Conservation (phyloP, 2,113 vertebrate species). For the Arenaria interpres region DNA sequence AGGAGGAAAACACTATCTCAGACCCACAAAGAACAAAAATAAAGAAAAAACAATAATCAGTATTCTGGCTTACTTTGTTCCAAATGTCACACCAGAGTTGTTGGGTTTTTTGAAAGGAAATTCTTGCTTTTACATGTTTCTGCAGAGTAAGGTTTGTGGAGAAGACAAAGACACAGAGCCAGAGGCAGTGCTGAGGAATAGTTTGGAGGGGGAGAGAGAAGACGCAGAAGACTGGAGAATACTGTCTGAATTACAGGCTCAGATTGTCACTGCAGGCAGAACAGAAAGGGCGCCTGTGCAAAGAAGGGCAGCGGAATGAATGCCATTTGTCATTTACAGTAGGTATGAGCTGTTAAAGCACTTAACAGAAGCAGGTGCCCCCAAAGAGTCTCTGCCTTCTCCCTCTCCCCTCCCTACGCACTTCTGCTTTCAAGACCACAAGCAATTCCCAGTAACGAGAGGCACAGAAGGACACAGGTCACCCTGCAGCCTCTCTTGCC, state of each 20-base stretch:
- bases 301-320: not conserved
- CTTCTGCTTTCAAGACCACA: not conserved
- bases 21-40: not conserved
- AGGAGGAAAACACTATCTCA: not conserved
- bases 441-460: not conserved
- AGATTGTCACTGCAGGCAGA: not conserved
- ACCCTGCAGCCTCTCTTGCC: not conserved
- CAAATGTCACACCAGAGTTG: too few species aligned
- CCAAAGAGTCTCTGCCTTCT: not conserved
- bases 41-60: not conserved
- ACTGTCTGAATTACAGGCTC: not conserved
- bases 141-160: not conserved
- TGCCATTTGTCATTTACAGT: too few species aligned
- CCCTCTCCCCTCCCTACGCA: rapidly evolving
- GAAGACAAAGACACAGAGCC: not conserved
- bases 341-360: not conserved
- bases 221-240: not conserved
- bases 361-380: not conserved
- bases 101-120: not conserved
- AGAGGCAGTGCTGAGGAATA: not conserved
- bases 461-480: not conserved
- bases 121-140: not conserved
- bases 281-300: not conserved
- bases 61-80: not conserved
- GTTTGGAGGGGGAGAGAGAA: not conserved